Base-by-base conservation (phyloP, 1,140 invertebrate genomes). In the Whitmania pigra region DNA sequence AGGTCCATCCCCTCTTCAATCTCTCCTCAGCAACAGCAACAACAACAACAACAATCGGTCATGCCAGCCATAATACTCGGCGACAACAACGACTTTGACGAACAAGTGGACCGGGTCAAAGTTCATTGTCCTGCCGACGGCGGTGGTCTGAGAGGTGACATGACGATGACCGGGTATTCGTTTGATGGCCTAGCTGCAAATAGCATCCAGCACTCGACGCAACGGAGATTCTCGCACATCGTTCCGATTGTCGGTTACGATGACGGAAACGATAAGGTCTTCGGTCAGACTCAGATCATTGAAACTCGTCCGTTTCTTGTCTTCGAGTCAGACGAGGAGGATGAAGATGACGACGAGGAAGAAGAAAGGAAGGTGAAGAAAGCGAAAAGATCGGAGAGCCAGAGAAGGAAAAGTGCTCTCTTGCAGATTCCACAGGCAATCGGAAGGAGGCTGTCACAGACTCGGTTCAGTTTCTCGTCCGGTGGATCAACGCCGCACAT, bases 341-440 rank as follows among this genome's bases (percentile, higher is more conserved):
- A 68, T 2, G 67, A 68, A 11, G 57, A 63, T 2, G 57, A 63
- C 11, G 57, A 63, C 3, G 57, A 63, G 18, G 43, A 49, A 49
- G 43, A 49, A n/a, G 29, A 63, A 31, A 63, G 29, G 15, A 63
- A 63, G 29, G 18, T 7, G 11, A 63, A 63, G 29, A 63, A 63
- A 63, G 57, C 22, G 1, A 63, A 63, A 29, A 29, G n/a, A n/a
- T 31, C 36, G 22, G n/a, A 31, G 18, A 29, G 36, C 13, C 27
- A 29, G 36, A 29, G 67, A n/a, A 68, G 67, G 67, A 68, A 68
- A 36, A 68, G 67, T 36, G 67, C 67, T 22, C 36, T 68, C 7
- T 20, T 68, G 27, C 67, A 68, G 67, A 29, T 68, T 22, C 67
- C 67, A 29, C 67, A 68, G 20, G 67, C 67, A 22, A 68, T 68